Evolutionary conservation across 2,113 vertebrate genomes (phyloP), one percentile per base, ranked within the genome.

Genomic region (Oncorhynchus nerka): DNA sequence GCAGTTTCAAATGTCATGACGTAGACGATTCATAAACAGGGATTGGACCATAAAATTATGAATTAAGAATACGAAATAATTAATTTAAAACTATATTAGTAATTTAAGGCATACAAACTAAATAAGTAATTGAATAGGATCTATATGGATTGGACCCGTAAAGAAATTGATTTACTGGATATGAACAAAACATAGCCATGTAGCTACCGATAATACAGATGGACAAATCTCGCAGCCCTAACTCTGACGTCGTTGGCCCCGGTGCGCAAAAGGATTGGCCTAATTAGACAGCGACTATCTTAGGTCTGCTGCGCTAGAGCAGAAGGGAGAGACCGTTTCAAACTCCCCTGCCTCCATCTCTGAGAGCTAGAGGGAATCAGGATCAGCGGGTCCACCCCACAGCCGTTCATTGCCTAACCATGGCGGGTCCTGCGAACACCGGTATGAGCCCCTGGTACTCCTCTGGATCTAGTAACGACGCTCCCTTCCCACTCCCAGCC

Each of bases 401-500:
- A 24, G 73, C 84, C 80, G 80, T 39, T 39, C 49, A 55, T 55
- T 55, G 51, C 51, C 66, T 62, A 75, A 90, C 89, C 90, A 96
- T 97, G 95, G 95, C 94, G 88, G 94, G 92, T 34, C 87, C 91
- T 83, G 81, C 87, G 76, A 92, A 87, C 85, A 74, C 87, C 71
- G 67, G 85, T 73, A 73, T 80, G 78, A 34, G 67, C 85, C 87
- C 90, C 67, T 86, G 94, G 88, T 79, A 88, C 71, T 84, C 81
- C 12, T 59, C 87, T 11, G 91, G 85, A 84, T 89, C 89, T 83
- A 70, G 81, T 80, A 87, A 90, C 85, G 90, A 89, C 84, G 79
- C 69, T 4, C 8, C 59, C 3, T 84, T 92, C 70, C 86, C 15
- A 55, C 51, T 55, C 15, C 51, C 30, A 24, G 82, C 84, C 75